These are phyloP conservation scores for Clavelina lepadiformis DNA, from an alignment of 23 tunicate species.

Conservation along the genomic window DNA sequence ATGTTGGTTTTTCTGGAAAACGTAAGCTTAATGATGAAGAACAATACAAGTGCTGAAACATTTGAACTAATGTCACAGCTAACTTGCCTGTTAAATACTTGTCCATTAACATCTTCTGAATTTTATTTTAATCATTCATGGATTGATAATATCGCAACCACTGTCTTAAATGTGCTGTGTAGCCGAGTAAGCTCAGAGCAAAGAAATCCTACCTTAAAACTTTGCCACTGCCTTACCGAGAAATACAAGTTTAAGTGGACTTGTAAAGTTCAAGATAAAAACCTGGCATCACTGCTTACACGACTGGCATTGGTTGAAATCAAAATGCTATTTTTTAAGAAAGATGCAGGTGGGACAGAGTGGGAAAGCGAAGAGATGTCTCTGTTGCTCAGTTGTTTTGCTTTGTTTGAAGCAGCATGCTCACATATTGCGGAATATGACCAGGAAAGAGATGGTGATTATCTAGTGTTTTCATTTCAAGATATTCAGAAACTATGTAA, in stretches of 20 bases:
- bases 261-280: conserved; percentile 7
- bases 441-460: conserved; percentile 12
- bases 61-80: conserved; percentile 22
- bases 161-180: conserved; percentile 34
- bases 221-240: conserved; percentile 12
- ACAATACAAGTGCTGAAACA: conserved; percentile 16
- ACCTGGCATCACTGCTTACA: conserved; percentile 23
- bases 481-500: conserved; percentile 33
- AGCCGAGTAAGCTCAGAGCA: conserved; percentile 35
- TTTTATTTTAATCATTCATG: conserved; percentile 16
- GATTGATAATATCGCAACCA: conserved; percentile 9
- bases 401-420: conserved; percentile 34
- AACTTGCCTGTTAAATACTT: neutral
- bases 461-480: conserved; percentile 39
- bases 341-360: neutral
- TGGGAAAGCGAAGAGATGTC: neutral
- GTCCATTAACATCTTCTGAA: conserved; percentile 6
- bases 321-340: conserved; percentile 2
- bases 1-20: conserved; percentile 5
- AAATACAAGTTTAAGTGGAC: conserved; percentile 28
- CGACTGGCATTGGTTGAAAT: conserved; percentile 44
- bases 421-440: conserved; percentile 49
- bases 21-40: conserved; percentile 4
- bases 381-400: conserved; percentile 25
- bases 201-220: conserved; percentile 30